A percentile compares a stretch with the other conserved stretches of the same genome.
phyloP scores from a whole-genome alignment of 2,888 invertebrate species.

The Timema podura region DNA sequence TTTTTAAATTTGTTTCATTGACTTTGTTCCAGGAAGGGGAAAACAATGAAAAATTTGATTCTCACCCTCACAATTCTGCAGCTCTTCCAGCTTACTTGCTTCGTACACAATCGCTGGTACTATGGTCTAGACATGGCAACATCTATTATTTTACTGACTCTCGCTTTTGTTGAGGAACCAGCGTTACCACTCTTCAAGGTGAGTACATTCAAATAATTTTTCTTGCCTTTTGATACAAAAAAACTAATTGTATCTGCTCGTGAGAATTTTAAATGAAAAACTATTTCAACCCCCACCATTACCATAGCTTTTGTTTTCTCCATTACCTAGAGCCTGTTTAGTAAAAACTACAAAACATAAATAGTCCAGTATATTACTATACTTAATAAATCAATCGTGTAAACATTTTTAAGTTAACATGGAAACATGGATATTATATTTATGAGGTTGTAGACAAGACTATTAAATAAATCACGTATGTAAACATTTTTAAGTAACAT shows the following conservation, averaged over 20 bases:
- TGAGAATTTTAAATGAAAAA: slow-evolving; percentile 14
- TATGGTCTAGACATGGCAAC: slow-evolving; percentile 75
- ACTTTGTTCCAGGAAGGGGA: slow-evolving; percentile 67
- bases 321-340: no score
- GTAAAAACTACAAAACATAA: no score
- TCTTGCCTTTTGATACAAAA: no score
- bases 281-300: neutral
- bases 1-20: no score
- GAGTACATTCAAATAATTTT: slow-evolving; percentile 31
- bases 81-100: slow-evolving; percentile 81
- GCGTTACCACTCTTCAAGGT: slow-evolving; percentile 69
- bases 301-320: no score
- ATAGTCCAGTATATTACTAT: no score
- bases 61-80: slow-evolving; percentile 76
- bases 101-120: slow-evolving; percentile 84
- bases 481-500: no score
- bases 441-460: no score
- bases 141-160: slow-evolving; percentile 65
- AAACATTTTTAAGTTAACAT: no score
- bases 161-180: slow-evolving; percentile 79
- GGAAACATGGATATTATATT: no score
- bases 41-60: slow-evolving; percentile 88
- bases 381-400: no score
- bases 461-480: no score
- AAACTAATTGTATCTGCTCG: neutral